Conservation (phyloP, 1,140 invertebrate species). For the Lepeophtheirus salmonis region DNA sequence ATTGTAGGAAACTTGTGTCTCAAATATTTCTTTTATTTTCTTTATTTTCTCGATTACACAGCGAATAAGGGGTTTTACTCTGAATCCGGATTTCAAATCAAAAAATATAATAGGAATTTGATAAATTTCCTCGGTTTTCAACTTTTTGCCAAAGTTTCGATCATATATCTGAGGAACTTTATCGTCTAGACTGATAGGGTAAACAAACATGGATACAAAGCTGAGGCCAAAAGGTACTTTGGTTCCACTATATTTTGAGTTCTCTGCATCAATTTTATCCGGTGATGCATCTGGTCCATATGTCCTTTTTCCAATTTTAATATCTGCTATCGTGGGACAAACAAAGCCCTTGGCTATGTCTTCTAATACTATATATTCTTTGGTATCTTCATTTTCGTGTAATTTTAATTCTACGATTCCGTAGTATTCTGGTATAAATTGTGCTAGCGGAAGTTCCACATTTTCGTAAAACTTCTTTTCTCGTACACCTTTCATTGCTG, state of each 20-base stretch:
- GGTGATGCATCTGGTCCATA: slow-evolving; percentile 12
- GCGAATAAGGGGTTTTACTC: neutral
- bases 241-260: slow-evolving; percentile 11
- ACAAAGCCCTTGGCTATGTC: neutral
- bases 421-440: neutral
- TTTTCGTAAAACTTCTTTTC: neutral
- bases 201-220: slow-evolving; percentile 3
- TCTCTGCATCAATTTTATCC: slow-evolving; percentile 1
- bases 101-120: slow-evolving; percentile 13
- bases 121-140: slow-evolving; percentile 4
- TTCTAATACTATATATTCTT: neutral
- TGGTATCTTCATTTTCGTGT: neutral
- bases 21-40: neutral
- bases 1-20: slow-evolving; percentile 1
- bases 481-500: neutral
- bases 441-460: neutral
- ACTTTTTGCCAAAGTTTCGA: slow-evolving; percentile 3
- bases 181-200: neutral
- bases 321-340: no score
- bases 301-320: slow-evolving; percentile 15
- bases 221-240: slow-evolving; percentile 14
- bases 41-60: neutral
- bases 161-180: neutral
- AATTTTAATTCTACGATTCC: neutral
- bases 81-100: neutral